Evolutionary conservation across 1,140 invertebrate species (phyloP).

Genomic region (Portunus trituberculatus): DNA sequence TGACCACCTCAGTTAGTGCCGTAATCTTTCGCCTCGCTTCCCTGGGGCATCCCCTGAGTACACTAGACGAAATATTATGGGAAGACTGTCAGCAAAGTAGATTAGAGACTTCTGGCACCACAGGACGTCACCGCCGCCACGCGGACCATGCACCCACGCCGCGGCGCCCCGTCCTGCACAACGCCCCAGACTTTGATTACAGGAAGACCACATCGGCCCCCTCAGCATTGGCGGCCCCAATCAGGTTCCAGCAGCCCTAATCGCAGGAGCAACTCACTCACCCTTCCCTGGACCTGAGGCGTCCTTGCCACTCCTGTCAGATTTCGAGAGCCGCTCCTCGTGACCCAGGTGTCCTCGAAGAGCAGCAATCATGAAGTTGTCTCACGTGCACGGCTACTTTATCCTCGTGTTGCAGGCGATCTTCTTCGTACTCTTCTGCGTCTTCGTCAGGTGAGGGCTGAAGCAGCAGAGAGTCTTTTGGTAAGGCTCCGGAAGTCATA

Average conservation of each 20-base stretch:
- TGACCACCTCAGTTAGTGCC: background rate
- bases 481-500: no score
- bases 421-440: slow-evolving; percentile 52
- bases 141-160: background rate
- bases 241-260: background rate
- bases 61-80: background rate
- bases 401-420: background rate
- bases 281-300: background rate
- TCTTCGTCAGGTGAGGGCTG: slow-evolving; percentile 34
- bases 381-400: slow-evolving; percentile 34
- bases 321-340: background rate
- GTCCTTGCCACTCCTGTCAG: background rate
- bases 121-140: background rate
- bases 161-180: background rate
- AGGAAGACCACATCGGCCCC: background rate
- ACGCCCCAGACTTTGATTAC: background rate
- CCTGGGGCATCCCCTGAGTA: background rate
- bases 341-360: background rate
- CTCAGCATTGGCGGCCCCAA: background rate
- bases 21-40: background rate
- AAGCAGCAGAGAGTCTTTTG: no score
- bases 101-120: background rate
- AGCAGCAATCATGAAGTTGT: background rate
- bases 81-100: background rate
- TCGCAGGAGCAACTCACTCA: background rate